Base-by-base conservation (phyloP, 2,113 vertebrate species). In the Rhagologus leucostigma region DNA sequence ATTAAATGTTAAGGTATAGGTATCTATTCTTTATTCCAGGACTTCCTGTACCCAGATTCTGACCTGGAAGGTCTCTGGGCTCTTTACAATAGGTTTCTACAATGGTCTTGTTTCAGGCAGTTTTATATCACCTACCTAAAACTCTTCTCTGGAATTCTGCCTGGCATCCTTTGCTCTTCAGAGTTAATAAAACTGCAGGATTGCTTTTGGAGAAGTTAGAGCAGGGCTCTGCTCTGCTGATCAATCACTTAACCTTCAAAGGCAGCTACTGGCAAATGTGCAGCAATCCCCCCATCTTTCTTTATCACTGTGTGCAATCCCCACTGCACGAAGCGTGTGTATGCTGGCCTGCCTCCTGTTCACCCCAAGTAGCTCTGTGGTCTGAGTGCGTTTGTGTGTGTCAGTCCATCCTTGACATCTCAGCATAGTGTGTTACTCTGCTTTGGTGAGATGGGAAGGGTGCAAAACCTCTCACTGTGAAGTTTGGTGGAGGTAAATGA, bases 241-340 rank as follows among this genome's bases (percentile, higher is more conserved):
- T 74, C 23, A 46, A 2, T 59, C n/a, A 15, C 19, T 89, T 83
- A 65, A 77, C 26, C 7, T 52, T 84, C 42, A 47, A 63, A 91
- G 59, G 59, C 41, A 73, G 37, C 42, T 75, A 30, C 17, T 60
- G 62, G 32, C 63, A 57, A 55, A 35, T 1, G 1, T 82, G 57
- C 49, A 60, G 11, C 41, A 59, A 5, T 67, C 5, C 1, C 7
- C 9, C 5, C 9, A 7, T 46, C 26, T 49, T 53, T 41, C 47
- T 52, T 68, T 23, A 56, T 13, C 13, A 2, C 46, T 35, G 23
- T 18, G 7, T n/a, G 17, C 42, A 68, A 3, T 41, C 27, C 35
- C 33, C 22, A 6, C 32, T 6, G 32, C 35, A 50, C 37, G 37
- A 32, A 42, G 4, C 0, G 0, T 26, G 10, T 47, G 11, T 53